These are phyloP conservation scores for Ammodramus savannarum DNA, from an alignment of 2,113 vertebrate species.

Conservation along the genomic window DNA sequence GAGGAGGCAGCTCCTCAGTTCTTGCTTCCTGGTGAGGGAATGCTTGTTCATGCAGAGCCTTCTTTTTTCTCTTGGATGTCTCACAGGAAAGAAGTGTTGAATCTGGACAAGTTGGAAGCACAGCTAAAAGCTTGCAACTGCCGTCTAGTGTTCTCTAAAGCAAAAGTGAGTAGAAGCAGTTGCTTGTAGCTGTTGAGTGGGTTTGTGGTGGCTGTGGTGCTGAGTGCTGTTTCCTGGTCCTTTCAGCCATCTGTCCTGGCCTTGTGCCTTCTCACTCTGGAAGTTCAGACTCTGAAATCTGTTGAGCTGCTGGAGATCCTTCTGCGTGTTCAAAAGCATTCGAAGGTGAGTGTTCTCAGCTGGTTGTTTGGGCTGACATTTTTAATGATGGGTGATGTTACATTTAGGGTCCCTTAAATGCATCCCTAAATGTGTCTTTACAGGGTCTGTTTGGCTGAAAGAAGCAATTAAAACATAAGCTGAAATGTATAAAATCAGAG, in stretches of 20 bases:
- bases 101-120: slow-evolving; percentile 92
- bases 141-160: slow-evolving; percentile 92
- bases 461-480: background rate
- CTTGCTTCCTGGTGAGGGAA: accelerated
- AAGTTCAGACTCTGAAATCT: slow-evolving; percentile 85
- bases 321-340: slow-evolving; percentile 86
- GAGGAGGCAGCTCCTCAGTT: background rate
- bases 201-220: background rate
- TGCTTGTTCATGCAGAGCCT: background rate
- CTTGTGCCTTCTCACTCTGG: slow-evolving; percentile 90
- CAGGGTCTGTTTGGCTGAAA: background rate
- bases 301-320: slow-evolving; percentile 88
- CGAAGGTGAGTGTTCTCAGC: slow-evolving; percentile 75
- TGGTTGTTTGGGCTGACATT: background rate
- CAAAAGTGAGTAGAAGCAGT: slow-evolving; percentile 82
- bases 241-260: slow-evolving; percentile 91
- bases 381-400: background rate
- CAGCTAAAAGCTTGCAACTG: slow-evolving; percentile 96
- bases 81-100: slow-evolving; percentile 85
- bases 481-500: background rate
- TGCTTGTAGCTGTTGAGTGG: background rate
- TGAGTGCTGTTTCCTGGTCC: background rate
- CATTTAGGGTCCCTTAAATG: background rate
- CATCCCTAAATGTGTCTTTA: background rate
- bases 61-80: background rate